phyloP scores from a whole-genome alignment of 2,797 vertebrate species.

The Bucorvus abyssinicus region DNA sequence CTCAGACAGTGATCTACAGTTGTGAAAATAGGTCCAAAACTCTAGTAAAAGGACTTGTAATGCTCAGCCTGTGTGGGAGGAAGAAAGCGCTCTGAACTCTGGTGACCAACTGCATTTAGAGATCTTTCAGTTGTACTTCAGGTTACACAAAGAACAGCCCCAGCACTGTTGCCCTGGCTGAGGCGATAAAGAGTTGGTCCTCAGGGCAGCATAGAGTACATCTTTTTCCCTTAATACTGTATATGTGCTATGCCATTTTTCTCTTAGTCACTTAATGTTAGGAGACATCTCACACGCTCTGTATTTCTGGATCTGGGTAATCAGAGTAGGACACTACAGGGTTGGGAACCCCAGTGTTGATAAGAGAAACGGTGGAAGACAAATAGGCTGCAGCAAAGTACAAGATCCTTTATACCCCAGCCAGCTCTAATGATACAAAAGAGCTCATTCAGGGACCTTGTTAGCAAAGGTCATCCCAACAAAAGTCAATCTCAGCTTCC shows the following conservation, averaged over 20 bases:
- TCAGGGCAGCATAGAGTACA: background rate
- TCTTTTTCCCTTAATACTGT: background rate
- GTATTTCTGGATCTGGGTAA: background rate
- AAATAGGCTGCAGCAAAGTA: constrained; percentile 2
- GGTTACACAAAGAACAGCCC: background rate
- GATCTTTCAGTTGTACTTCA: background rate
- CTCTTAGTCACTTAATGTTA: background rate
- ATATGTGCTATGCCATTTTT: background rate
- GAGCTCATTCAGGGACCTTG: background rate
- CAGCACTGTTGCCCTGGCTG: background rate
- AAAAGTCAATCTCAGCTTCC: background rate
- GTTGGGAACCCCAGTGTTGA: background rate
- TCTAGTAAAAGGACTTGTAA: background rate
- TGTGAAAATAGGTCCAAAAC: background rate
- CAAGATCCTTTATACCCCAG: constrained; percentile 5
- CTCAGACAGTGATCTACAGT: background rate
- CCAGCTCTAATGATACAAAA: constrained; percentile 17
- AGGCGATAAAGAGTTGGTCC: background rate
- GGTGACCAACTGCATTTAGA: background rate
- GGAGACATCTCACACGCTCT: background rate
- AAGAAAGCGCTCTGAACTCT: background rate
- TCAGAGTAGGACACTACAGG: background rate
- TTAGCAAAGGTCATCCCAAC: constrained; percentile 44
- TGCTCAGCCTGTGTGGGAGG: background rate
- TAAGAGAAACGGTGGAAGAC: background rate